phyloP scores from a whole-genome alignment of 2,113 vertebrate species.

The Carassius carassius region DNA sequence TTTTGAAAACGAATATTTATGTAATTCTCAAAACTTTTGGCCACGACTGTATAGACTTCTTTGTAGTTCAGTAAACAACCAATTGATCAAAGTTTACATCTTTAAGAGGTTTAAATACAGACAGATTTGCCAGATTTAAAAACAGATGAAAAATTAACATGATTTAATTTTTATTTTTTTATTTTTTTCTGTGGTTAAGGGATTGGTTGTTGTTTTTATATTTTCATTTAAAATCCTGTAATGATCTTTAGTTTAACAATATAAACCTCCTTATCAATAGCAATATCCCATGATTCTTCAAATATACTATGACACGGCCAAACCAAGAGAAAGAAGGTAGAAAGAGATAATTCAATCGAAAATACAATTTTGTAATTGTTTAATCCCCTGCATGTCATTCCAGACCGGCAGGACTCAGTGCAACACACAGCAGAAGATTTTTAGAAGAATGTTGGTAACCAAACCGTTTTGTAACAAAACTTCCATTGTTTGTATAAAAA shows the following conservation, averaged over 20 bases:
- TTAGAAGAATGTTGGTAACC: not conserved
- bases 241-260: not conserved
- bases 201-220: not conserved
- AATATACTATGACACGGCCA: not conserved
- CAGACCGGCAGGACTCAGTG: not conserved
- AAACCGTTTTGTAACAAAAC: not conserved
- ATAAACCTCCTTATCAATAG: not conserved
- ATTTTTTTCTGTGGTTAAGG: not conserved
- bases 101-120: not conserved
- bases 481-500: not conserved
- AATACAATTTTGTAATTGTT: not conserved
- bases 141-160: not conserved
- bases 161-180: not conserved
- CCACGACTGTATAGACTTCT: too few relatives aligned
- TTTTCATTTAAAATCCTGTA: not conserved
- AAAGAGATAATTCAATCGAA: not conserved
- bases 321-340: not conserved
- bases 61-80: not conserved
- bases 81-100: not conserved
- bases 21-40: too few relatives aligned
- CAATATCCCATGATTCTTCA: not conserved
- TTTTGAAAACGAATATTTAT: too few relatives aligned
- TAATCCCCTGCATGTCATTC: not conserved
- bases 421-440: not conserved
- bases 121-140: not conserved